phyloP scores from a whole-genome alignment of 2,113 vertebrate genomes.

The Corythoichthys haematopterus region DNA sequence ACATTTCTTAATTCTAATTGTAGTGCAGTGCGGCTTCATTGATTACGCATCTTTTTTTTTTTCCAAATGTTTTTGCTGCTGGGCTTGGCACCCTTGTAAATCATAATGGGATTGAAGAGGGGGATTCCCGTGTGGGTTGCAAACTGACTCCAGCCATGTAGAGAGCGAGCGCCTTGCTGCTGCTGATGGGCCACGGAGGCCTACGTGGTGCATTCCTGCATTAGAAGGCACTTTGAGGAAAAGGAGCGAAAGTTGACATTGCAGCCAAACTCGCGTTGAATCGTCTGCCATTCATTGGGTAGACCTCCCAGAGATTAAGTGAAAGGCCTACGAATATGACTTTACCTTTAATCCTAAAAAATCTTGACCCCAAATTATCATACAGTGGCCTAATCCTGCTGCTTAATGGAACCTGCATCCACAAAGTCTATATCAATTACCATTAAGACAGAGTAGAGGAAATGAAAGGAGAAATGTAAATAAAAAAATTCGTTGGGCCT shows the following conservation, averaged over 20 bases:
- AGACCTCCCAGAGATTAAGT: slow-evolving; percentile 82
- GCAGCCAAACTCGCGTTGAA: slow-evolving; percentile 85
- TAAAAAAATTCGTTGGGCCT: slow-evolving; percentile 87
- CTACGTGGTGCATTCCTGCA: slow-evolving; percentile 87
- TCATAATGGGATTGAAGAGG: slow-evolving; percentile 36
- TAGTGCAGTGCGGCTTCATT: slow-evolving; percentile 22
- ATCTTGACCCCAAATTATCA: slow-evolving; percentile 13
- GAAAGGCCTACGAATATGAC: slow-evolving; percentile 56
- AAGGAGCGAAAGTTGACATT: slow-evolving; percentile 75
- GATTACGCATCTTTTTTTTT: not conserved
- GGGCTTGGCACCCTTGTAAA: slow-evolving; percentile 14
- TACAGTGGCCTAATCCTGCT: slow-evolving; percentile 20
- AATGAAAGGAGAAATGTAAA: slow-evolving; percentile 93
- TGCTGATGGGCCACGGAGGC: slow-evolving; percentile 82
- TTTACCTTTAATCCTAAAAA: slow-evolving; percentile 27
- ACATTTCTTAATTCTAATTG: slow-evolving; percentile 34
- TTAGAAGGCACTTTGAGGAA: slow-evolving; percentile 63
- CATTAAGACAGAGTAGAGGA: slow-evolving; percentile 74
- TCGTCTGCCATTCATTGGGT: slow-evolving; percentile 79
- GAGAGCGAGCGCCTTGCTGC: slow-evolving; percentile 73
- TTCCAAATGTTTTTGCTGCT: slow-evolving; percentile 10
- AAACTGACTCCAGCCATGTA: slow-evolving; percentile 79
- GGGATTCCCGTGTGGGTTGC: slow-evolving; percentile 84
- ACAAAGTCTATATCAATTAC: slow-evolving; percentile 55
- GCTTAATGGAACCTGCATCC: slow-evolving; percentile 25